A percentile compares a stretch with the other conserved stretches of the same genome.
phyloP scores from a whole-genome alignment of 2,113 vertebrate genomes.

The Osmerus eperlanus region DNA sequence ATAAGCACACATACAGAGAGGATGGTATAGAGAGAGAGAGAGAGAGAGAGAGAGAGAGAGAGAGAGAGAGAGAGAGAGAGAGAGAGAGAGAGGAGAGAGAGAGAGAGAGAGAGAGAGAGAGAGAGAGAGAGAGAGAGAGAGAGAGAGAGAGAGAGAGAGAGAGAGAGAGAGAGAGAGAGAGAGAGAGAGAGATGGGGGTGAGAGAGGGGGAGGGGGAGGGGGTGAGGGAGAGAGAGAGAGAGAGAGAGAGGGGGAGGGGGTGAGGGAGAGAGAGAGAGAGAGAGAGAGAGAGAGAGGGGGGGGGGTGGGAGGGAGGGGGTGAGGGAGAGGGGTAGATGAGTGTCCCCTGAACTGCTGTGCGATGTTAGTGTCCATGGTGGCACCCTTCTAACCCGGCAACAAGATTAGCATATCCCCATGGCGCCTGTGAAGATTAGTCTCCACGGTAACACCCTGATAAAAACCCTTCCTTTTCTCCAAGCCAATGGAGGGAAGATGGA shows the following conservation, averaged over 20 bases:
- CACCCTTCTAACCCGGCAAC: constrained; percentile 1
- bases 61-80: background rate
- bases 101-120: background rate
- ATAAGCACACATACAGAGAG: background rate
- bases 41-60: background rate
- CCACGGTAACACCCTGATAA: constrained; percentile 24
- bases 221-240: background rate
- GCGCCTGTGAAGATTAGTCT: constrained; percentile 13
- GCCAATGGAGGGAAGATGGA: constrained; percentile 2
- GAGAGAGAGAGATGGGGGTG: background rate
- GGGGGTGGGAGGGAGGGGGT: background rate
- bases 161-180: background rate
- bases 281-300: background rate
- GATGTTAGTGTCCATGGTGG: constrained; percentile 10
- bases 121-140: background rate
- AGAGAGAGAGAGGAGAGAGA: background rate
- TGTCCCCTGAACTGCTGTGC: background rate
- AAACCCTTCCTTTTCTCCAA: constrained; percentile 17
- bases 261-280: background rate
- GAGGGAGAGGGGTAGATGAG: background rate
- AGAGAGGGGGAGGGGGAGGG: background rate
- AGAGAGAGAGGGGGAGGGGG: background rate
- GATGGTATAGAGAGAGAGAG: background rate
- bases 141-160: background rate
- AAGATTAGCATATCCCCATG: constrained; percentile 26